A percentile compares a stretch with the other conserved stretches of the same genome.
Conservation (phyloP, 2,797 vertebrate species). For the Peromyscus nudipes region DNA sequence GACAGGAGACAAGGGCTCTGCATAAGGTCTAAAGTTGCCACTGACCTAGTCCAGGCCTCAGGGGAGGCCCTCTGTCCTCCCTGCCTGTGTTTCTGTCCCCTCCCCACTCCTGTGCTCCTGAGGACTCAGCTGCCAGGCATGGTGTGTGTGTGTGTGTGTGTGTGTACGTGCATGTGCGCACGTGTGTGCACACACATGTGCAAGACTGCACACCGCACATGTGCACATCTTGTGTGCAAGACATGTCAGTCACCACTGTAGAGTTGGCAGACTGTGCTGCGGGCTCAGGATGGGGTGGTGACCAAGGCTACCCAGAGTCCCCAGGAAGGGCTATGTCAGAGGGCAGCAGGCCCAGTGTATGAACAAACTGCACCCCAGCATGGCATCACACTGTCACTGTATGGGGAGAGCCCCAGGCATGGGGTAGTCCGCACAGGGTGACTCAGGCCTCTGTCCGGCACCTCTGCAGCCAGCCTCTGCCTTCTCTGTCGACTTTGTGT, state of each 20-base stretch:
- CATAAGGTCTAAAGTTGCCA: not conserved
- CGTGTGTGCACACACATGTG: rapidly evolving
- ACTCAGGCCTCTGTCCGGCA: not conserved
- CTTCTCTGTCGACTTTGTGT: too few relatives aligned
- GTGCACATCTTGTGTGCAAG: not conserved
- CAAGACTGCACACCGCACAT: not conserved
- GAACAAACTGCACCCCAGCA: too few relatives aligned
- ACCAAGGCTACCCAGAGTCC: not conserved
- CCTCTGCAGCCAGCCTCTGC: too few relatives aligned
- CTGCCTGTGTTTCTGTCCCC: not conserved
- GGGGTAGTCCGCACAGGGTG: too few relatives aligned
- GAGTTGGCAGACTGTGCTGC: not conserved
- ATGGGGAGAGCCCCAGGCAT: not conserved
- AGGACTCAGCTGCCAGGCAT: not conserved
- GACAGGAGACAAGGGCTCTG: not conserved
- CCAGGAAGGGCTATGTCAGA: not conserved
- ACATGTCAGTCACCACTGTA: not conserved
- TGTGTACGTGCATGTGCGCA: not conserved
- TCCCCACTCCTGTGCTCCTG: not conserved
- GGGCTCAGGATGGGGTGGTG: not conserved
- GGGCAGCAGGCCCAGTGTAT: not conserved
- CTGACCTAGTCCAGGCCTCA: too few relatives aligned
- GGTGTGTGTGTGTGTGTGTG: not conserved
- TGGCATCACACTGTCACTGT: not conserved
- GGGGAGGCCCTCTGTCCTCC: not conserved